Percentiles rank a stretch among this genome's conserved stretches.
phyloP scores from a whole-genome alignment of 2,113 vertebrate genomes.

The Barnardius zonarius region DNA sequence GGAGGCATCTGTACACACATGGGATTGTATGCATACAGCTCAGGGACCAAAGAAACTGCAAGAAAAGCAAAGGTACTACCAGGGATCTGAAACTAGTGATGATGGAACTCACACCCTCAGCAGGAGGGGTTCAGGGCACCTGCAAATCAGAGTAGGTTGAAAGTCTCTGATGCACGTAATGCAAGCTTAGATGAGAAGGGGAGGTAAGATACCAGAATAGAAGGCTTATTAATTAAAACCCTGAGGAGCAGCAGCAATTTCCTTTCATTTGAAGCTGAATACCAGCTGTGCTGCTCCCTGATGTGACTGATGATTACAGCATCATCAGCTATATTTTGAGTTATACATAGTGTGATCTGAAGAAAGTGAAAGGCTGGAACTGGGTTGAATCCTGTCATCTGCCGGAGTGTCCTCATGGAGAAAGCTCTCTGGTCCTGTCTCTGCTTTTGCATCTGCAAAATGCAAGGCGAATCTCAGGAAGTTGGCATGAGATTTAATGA shows the following conservation, averaged over 20 bases:
- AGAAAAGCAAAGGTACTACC: not conserved
- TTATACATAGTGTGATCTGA: not conserved
- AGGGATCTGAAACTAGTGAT: not conserved
- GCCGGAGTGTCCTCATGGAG: not conserved
- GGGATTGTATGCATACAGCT: not conserved
- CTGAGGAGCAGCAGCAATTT: conserved; percentile 34
- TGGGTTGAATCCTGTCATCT: not conserved
- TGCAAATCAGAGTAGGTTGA: not conserved
- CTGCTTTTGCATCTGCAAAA: not conserved
- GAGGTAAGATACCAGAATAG: not conserved
- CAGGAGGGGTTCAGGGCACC: not conserved
- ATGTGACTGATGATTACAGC: not conserved
- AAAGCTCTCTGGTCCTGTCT: not conserved
- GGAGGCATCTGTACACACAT: fast-evolving
- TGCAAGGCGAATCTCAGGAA: not conserved
- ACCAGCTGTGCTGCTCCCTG: not conserved
- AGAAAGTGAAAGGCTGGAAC: not conserved
- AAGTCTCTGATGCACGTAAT: not conserved
- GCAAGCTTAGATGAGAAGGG: not conserved
- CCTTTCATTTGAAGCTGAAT: conserved; percentile 32
- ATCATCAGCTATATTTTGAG: not conserved
- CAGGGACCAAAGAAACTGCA: not conserved
- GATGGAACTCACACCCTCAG: not conserved
- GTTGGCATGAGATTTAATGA: not conserved
- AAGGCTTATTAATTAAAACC: conserved; percentile 22